Evolutionary conservation across 2,888 invertebrate species (phyloP).

Genomic region (Limenitis camilla): DNA sequence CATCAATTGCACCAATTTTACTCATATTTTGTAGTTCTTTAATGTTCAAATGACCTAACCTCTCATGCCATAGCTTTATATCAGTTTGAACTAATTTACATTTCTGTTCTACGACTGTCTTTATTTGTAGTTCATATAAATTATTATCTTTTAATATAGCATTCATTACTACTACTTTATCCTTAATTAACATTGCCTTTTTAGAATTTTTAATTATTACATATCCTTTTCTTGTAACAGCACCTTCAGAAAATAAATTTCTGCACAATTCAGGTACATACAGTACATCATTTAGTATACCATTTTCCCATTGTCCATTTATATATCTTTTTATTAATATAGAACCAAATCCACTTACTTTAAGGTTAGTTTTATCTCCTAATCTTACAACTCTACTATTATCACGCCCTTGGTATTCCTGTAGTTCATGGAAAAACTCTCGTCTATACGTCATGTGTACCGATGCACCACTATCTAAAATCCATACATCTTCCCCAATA

Average conservation of each 20-base stretch:
- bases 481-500: slow-evolving; percentile 12
- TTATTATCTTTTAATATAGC: slow-evolving; percentile 18
- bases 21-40: slow-evolving; percentile 16
- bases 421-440: not conserved
- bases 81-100: slow-evolving; percentile 22
- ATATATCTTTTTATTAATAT: slow-evolving; percentile 26
- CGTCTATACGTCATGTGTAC: not conserved
- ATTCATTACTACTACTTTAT: slow-evolving; percentile 16
- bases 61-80: slow-evolving; percentile 24
- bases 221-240: slow-evolving; percentile 9
- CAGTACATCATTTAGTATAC: slow-evolving; percentile 20
- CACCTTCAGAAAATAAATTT: slow-evolving; percentile 22
- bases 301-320: slow-evolving; percentile 27
- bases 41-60: slow-evolving; percentile 16
- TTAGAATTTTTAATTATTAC: too few species aligned
- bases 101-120: slow-evolving; percentile 8
- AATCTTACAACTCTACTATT: slow-evolving; percentile 18
- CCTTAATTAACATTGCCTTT: slow-evolving; percentile 16
- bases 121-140: slow-evolving; percentile 22
- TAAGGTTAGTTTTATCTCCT: slow-evolving; percentile 25
- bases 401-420: not conserved
- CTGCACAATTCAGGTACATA: slow-evolving; percentile 20
- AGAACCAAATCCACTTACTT: slow-evolving; percentile 27
- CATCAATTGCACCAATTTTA: slow-evolving; percentile 12
- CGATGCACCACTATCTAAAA: slow-evolving; percentile 26